These are phyloP conservation scores for Eurytoma californica DNA, from an alignment of 2,888 invertebrate species.

Conservation along the genomic window DNA sequence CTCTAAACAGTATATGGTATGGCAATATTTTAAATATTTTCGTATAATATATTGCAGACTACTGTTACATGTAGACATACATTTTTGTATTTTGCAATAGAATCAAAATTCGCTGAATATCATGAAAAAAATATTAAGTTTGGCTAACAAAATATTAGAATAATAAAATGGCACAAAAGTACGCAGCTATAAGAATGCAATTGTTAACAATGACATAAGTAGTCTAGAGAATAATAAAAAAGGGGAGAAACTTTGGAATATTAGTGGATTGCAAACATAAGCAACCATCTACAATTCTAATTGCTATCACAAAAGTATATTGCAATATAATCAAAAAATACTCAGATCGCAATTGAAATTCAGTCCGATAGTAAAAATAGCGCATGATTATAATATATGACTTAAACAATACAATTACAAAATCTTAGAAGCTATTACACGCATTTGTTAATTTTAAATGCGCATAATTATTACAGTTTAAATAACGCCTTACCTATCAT, in stretches of 20 bases:
- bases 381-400: conserved; percentile 44
- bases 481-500: conserved; percentile 56
- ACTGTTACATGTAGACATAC: conserved; percentile 41
- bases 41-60: conserved; percentile 31
- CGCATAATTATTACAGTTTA: conserved; percentile 54
- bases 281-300: conserved; percentile 43
- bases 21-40: conserved; percentile 45
- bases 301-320: conserved; percentile 56
- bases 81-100: conserved; percentile 32
- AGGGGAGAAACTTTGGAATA: conserved; percentile 52
- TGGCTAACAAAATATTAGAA: conserved; percentile 24
- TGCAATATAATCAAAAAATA: conserved; percentile 58
- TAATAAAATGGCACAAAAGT: conserved; percentile 53
- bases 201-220: conserved; percentile 29
- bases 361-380: conserved; percentile 61
- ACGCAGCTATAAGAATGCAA: conserved; percentile 42
- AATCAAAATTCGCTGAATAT: conserved; percentile 35
- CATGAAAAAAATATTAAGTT: conserved; percentile 13
- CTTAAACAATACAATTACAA: conserved; percentile 62
- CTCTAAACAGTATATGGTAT: conserved; percentile 42
- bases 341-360: conserved; percentile 61
- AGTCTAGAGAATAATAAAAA: conserved; percentile 38
- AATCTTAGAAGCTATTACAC: conserved; percentile 58
- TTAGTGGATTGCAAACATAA: conserved; percentile 39
- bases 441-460: conserved; percentile 37